Base-by-base conservation (phyloP, 2,888 invertebrate genomes). In the Theodoxus fluviatilis region DNA sequence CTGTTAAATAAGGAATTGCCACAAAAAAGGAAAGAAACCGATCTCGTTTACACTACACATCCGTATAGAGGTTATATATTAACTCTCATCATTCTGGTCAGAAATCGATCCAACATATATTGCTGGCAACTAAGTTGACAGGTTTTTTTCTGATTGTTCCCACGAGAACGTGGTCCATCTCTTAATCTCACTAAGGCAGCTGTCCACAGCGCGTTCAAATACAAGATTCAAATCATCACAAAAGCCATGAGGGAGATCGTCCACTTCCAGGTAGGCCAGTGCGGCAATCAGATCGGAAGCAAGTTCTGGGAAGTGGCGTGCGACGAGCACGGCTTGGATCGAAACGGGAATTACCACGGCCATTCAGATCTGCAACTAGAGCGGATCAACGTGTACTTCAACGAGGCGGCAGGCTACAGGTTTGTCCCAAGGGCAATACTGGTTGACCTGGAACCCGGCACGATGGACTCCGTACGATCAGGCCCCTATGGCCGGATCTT, bases 211-310 rank as follows among this genome's bases (percentile, higher is more conserved):
- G n/a, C n/a, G n/a, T n/a, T n/a, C n/a, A n/a, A n/a, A n/a, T n/a
- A n/a, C n/a, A n/a, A n/a, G n/a, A n/a, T n/a, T n/a, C n/a, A n/a
- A n/a, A n/a, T n/a, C n/a, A n/a, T n/a, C n/a, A n/a, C n/a, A n/a
- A n/a, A n/a, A n/a, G n/a, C n/a, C n/a, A 71, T 71, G 71, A 61
- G 71, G 22, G 71, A 71, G 43, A 71, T 71, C 57, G 68, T 71
- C 9, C 71, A 71, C 33, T 31, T 71, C 25, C 71, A 71, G 35
- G 25, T 71, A 7, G 71, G 71, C 6, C 55, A 40, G 6, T 71
- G 71, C 35, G 71, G 71, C 18, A 71, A 71, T 38, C 65, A 68
- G 35, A 66, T 69, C 18, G 69, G 69, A 7, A 7, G 31, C 15
- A 47, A n/a, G n/a, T 72, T 72, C 64, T 72, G 72, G 72, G 72